Percentiles rank a stretch among this genome's conserved stretches.
phyloP scores from a whole-genome alignment of 2,113 vertebrate genomes.

The Cebus imitator region DNA sequence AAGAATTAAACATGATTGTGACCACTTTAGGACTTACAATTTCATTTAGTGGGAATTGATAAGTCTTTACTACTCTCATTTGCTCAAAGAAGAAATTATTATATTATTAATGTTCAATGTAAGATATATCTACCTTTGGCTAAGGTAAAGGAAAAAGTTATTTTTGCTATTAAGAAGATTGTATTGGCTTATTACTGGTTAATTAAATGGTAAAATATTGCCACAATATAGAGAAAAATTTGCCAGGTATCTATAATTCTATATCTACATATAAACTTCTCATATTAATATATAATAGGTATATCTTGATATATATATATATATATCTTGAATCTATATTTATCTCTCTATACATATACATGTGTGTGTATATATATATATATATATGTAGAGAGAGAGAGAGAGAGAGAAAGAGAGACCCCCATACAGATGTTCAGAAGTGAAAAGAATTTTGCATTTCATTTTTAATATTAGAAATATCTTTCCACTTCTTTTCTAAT shows the following conservation, averaged over 20 bases:
- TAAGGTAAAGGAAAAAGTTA: slow-evolving; percentile 41
- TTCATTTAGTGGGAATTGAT: not conserved
- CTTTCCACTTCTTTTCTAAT: not conserved
- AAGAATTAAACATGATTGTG: not conserved
- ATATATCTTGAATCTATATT: too few species aligned
- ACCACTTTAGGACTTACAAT: not conserved
- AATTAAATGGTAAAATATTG: slow-evolving; percentile 37
- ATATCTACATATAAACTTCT: too few species aligned
- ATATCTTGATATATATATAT: too few species aligned
- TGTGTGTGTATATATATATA: too few species aligned
- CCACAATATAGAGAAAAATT: not conserved
- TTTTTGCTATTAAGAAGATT: slow-evolving; percentile 6
- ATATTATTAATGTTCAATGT: not conserved
- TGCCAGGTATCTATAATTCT: not conserved
- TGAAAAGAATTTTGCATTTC: not conserved
- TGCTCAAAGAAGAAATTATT: not conserved
- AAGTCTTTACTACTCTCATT: not conserved
- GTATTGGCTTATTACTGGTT: not conserved
- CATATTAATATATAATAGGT: too few species aligned
- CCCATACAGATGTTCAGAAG: not conserved
- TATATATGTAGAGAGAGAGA: too few species aligned
- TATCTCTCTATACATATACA: too few species aligned
- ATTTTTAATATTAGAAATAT: not conserved
- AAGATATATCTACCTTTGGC: not conserved
- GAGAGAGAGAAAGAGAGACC: not conserved